Evolutionary conservation across 2,113 vertebrate genomes (phyloP).

Genomic region (Phyllopteryx taeniolatus): DNA sequence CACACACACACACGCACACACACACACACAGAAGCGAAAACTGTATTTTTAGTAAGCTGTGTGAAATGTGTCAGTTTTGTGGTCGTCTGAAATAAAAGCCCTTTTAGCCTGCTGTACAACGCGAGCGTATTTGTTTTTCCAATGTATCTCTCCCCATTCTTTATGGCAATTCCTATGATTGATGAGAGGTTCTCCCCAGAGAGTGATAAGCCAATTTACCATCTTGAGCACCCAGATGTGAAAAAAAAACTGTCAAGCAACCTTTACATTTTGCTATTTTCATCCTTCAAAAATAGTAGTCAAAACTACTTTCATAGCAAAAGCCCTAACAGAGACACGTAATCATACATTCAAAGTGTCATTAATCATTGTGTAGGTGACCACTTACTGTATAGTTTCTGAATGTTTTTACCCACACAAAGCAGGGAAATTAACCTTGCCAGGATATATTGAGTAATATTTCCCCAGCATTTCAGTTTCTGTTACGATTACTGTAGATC

Average conservation of each 20-base stretch:
- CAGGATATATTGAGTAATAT: conserved; percentile 28
- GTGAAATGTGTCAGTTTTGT: conserved; percentile 56
- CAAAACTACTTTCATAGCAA: conserved; percentile 4
- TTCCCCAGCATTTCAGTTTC: conserved; percentile 33
- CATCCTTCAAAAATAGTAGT: not conserved
- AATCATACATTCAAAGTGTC: conserved; percentile 17
- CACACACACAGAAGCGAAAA: conserved; percentile 22
- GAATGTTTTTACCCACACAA: conserved; percentile 17
- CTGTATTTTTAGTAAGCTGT: conserved; percentile 54
- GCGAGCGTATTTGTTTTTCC: conserved; percentile 7
- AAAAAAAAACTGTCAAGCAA: conserved; percentile 8
- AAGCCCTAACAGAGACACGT: not conserved
- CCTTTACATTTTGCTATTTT: conserved; percentile 10
- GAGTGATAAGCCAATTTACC: conserved; percentile 3
- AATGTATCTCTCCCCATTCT: not conserved
- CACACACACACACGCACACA: conserved; percentile 10
- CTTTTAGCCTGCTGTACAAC: conserved; percentile 11
- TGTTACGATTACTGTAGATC: conserved; percentile 7
- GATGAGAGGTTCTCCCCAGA: not conserved
- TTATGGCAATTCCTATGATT: not conserved
- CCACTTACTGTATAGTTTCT: conserved; percentile 16
- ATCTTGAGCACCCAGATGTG: conserved; percentile 7
- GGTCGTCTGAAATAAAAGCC: conserved; percentile 37
- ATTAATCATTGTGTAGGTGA: conserved; percentile 14
- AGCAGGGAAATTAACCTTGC: conserved; percentile 20